phyloP scores from a whole-genome alignment of 1,140 invertebrate genomes.

The Grapholita molesta region DNA sequence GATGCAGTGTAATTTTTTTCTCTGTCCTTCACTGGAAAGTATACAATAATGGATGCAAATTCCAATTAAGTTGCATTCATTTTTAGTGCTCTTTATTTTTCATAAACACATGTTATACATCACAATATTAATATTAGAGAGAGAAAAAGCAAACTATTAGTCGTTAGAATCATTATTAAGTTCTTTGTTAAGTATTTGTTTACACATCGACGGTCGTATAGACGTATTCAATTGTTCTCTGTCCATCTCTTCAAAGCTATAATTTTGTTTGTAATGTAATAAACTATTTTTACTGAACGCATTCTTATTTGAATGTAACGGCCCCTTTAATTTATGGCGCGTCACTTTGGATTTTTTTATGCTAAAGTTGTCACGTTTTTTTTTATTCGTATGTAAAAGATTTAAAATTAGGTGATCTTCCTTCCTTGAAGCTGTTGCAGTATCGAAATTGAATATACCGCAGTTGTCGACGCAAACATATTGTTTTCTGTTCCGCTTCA shows the following conservation, averaged over 20 bases:
- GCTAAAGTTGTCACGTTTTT: constrained; percentile 20
- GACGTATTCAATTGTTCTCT: neutral
- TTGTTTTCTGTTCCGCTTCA: constrained; percentile 37
- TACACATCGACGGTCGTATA: neutral
- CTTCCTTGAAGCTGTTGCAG: constrained; percentile 21
- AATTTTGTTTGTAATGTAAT: neutral
- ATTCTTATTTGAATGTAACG: neutral
- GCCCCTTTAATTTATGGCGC: neutral
- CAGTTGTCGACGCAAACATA: constrained; percentile 39
- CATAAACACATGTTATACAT: too few relatives aligned
- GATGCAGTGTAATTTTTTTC: neutral
- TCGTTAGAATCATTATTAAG: neutral
- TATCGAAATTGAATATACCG: constrained; percentile 27
- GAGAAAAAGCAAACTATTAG: neutral
- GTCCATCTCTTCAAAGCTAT: neutral
- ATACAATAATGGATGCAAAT: too few relatives aligned
- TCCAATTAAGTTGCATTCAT: too few relatives aligned
- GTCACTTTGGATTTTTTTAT: neutral
- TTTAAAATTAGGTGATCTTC: constrained; percentile 28
- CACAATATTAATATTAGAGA: too few relatives aligned
- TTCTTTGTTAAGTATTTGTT: neutral
- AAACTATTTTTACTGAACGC: neutral
- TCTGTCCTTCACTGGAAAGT: too few relatives aligned
- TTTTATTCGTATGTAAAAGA: constrained; percentile 30
- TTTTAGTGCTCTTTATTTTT: too few relatives aligned